Evolutionary conservation across 2,888 invertebrate genomes (phyloP), one percentile per base, ranked within the genome.

Genomic region (Rhaphigaster nebulosa): DNA sequence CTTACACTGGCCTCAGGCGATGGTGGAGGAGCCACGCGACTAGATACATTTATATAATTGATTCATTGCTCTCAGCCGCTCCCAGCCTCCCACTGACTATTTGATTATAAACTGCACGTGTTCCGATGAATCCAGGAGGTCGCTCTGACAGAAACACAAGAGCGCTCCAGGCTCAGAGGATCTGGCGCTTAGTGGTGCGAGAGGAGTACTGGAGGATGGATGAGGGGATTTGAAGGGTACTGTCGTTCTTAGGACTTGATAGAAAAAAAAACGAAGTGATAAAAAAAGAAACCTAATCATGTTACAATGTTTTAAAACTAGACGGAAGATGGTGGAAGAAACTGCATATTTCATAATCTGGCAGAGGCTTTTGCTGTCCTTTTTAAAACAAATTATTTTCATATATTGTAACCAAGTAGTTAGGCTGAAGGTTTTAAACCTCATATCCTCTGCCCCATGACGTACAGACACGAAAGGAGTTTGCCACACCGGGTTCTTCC

Each of bases 11-110:
- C 88, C 89, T n/a, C 18, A 20, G 89, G 89, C 89, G 26, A 84
- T 89, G 89, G 76, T 29, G n/a, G 20, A 1, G 52, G 29, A n/a
- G 70, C 76, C 89, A 89, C 89, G 89, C 89, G 76, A 3, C 76
- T 52, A 34, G 89, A 76, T 76, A 89, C 89, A 89, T 70, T 89
- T 89, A 76, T 65, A 89, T 89, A 89, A 89, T 89, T 89, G 89
- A 89, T 89, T 89, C 89, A 89, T 89, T 70, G 89, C 89, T 76
- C 38, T 88, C 18, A 26, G 41, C 20, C n/a, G 45, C 45, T 84
- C 84, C 84, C 84, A 50, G 45, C 84, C 84, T 41, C 84, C 84
- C 84, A 84, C 84, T 84, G 84, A 84, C 84, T 84, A 50, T 84
- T 84, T 84, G 84, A 84, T 84, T 84, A 84, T 84, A 41, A 50